These are phyloP conservation scores for Callionymus lyra DNA, from an alignment of 2,113 vertebrate genomes.

Conservation along the genomic window DNA sequence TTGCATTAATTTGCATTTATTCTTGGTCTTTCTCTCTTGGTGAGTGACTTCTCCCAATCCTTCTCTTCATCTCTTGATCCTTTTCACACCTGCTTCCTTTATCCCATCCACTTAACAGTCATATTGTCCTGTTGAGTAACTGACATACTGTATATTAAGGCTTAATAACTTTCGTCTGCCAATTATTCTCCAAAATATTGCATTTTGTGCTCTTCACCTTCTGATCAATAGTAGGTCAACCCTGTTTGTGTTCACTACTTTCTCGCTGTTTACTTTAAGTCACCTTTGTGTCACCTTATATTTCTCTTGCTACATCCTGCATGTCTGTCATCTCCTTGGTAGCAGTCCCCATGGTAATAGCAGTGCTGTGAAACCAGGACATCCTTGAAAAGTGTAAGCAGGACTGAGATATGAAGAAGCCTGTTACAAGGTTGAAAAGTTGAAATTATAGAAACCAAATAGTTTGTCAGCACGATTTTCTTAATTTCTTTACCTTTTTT, in stretches of 20 bases:
- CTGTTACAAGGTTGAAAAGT: constrained; percentile 1
- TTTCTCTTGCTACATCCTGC: constrained; percentile 20
- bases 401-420: too few species aligned
- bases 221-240: not conserved
- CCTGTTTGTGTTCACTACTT: constrained; percentile 2
- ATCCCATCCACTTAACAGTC: constrained; percentile 22
- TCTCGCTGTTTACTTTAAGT: not conserved
- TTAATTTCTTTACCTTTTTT: too few species aligned
- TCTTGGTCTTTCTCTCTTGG: too few species aligned
- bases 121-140: constrained; percentile 33
- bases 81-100: constrained; percentile 21
- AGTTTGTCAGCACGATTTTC: too few species aligned
- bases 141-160: constrained; percentile 60
- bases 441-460: too few species aligned
- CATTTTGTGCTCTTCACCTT: constrained; percentile 26
- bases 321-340: constrained; percentile 58
- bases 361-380: constrained; percentile 58
- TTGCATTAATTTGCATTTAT: too few species aligned
- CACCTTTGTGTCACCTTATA: constrained; percentile 7
- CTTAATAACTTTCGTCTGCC: constrained; percentile 20
- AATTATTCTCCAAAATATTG: constrained; percentile 1
- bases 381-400: constrained; percentile 56
- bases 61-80: constrained; percentile 3
- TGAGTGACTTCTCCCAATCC: constrained; percentile 13
- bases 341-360: constrained; percentile 66